Percentiles rank a stretch among this genome's conserved stretches.
These are phyloP conservation scores for Penaeus indicus DNA, from an alignment of 1,140 invertebrate species.

Conservation along the genomic window DNA sequence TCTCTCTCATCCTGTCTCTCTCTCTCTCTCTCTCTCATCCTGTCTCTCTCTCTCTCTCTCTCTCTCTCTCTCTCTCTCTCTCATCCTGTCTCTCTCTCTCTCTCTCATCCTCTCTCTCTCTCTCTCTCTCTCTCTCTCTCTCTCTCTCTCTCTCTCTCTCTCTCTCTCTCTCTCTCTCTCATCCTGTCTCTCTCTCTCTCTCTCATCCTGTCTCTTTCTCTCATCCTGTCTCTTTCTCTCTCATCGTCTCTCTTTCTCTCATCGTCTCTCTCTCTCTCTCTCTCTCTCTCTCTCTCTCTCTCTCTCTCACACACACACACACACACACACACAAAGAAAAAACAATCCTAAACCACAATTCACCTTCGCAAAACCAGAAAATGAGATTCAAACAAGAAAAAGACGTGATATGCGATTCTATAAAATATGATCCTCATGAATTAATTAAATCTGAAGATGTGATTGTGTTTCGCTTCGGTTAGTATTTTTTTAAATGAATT, in stretches of 20 bases:
- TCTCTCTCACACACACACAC: background rate
- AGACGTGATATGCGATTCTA: too few relatives aligned
- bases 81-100: background rate
- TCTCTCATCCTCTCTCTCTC: background rate
- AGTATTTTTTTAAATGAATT: too few relatives aligned
- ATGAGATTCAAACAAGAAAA: too few relatives aligned
- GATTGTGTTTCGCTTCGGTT: too few relatives aligned
- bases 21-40: background rate
- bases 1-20: background rate
- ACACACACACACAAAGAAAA: too few relatives aligned
- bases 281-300: conserved; percentile 3
- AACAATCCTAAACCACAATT: too few relatives aligned
- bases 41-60: conserved; percentile 16
- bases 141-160: background rate
- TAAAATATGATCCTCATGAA: too few relatives aligned
- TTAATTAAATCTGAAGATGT: too few relatives aligned
- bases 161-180: background rate
- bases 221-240: background rate
- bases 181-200: background rate
- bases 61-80: background rate
- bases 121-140: background rate
- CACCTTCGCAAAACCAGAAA: too few relatives aligned
- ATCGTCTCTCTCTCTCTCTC: too few relatives aligned
- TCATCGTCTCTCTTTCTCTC: too few relatives aligned
- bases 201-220: background rate